phyloP scores from a whole-genome alignment of 2,888 invertebrate genomes.

The Alloplasta piceator region DNA sequence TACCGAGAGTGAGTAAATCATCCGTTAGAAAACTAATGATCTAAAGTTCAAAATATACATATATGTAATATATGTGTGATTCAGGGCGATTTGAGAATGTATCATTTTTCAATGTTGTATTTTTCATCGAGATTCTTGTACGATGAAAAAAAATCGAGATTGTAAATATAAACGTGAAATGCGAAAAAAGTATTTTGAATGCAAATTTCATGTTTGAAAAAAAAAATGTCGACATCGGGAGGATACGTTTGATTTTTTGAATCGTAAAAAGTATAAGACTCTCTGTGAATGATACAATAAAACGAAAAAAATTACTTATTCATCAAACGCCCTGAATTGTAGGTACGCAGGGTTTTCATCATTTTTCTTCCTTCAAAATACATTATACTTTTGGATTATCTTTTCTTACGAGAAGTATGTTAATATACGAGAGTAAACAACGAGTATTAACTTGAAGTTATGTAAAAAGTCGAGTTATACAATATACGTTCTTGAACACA shows the following conservation, averaged over 20 bases:
- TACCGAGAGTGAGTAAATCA: constrained; percentile 59
- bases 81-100: too few relatives aligned
- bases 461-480: constrained; percentile 63
- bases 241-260: too few relatives aligned
- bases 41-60: constrained; percentile 72
- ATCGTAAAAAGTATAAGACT: too few relatives aligned
- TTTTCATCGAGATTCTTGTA: too few relatives aligned
- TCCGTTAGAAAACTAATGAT: constrained; percentile 68
- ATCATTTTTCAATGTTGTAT: too few relatives aligned
- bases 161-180: too few relatives aligned
- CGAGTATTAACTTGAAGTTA: constrained; percentile 55
- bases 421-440: constrained; percentile 55
- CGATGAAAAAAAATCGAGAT: too few relatives aligned
- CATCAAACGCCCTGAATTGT: neutral
- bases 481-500: constrained; percentile 72
- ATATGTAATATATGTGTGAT: constrained; percentile 43
- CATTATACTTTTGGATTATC: constrained; percentile 50
- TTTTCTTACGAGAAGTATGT: constrained; percentile 53
- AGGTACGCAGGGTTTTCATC: constrained; percentile 45
- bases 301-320: too few relatives aligned
- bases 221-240: too few relatives aligned
- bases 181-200: too few relatives aligned
- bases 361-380: constrained; percentile 67
- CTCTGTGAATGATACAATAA: too few relatives aligned
- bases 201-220: too few relatives aligned